Conservation (phyloP, 37 sponge, comb jelly and placozoan species). For the Crambe crambe region DNA sequence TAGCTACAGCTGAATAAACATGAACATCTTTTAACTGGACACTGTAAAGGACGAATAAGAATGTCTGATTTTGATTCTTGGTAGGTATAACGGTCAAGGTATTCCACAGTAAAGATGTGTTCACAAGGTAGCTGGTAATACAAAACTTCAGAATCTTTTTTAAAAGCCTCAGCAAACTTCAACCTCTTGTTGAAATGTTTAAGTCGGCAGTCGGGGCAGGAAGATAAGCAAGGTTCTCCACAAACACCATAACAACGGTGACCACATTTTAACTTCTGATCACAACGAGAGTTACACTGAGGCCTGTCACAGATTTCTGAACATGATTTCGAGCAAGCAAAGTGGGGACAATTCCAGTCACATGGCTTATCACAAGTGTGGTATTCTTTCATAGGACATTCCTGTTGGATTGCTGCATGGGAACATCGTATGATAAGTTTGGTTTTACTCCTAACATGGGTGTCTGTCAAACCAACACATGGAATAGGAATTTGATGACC, state of each 20-base stretch:
- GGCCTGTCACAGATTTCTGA: conserved; percentile 58
- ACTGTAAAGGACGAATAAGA: conserved; percentile 23
- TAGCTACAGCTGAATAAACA: not conserved
- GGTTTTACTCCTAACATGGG: not conserved
- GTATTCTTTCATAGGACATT: not conserved
- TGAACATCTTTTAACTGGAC: conserved; percentile 27
- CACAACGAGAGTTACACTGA: conserved; percentile 60
- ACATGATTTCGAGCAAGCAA: conserved; percentile 48
- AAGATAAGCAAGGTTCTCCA: conserved; percentile 67
- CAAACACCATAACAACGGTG: conserved; percentile 73
- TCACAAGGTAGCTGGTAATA: conserved; percentile 38
- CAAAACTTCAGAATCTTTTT: not conserved
- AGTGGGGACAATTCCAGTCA: conserved; percentile 43
- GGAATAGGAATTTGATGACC: conserved; percentile 20
- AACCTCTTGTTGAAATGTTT: conserved; percentile 32
- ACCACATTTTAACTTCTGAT: conserved; percentile 51
- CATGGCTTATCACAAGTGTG: conserved; percentile 34
- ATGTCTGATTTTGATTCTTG: not conserved
- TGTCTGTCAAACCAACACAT: not conserved
- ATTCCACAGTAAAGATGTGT: conserved; percentile 47
- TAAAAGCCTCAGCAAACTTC: not conserved
- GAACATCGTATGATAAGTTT: not conserved
- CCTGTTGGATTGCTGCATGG: not conserved
- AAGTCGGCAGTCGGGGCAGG: conserved; percentile 54
- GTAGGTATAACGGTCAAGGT: conserved; percentile 15